Evolutionary conservation across 2,797 vertebrate genomes (phyloP).

Genomic region (Takifugu ocellatus): DNA sequence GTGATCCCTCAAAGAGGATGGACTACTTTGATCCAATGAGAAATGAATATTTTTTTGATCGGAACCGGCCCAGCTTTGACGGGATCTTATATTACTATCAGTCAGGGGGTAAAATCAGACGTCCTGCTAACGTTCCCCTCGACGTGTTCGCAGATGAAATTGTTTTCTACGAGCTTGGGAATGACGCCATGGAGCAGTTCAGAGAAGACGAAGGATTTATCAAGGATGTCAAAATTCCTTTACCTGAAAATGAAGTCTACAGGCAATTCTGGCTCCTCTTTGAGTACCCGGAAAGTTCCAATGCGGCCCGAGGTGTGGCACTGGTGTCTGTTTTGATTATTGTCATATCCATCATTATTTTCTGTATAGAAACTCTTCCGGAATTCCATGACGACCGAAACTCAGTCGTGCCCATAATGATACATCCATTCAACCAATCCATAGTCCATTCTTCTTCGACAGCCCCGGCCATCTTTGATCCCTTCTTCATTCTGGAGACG

Average conservation of each 20-base stretch:
- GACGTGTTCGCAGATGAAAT: constrained; percentile 96
- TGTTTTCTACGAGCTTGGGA: constrained; percentile 89
- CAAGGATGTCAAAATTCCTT: constrained; percentile 87
- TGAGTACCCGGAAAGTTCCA: constrained; percentile 95
- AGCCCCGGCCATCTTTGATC: constrained; percentile 81
- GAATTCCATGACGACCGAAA: constrained; percentile 92
- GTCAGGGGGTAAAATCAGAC: constrained; percentile 91
- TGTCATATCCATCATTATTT: constrained; percentile 94
- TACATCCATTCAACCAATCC: constrained; percentile 64
- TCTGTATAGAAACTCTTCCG: constrained; percentile 95
- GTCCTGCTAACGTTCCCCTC: constrained; percentile 91
- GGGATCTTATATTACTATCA: constrained; percentile 98
- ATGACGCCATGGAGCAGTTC: constrained; percentile 93
- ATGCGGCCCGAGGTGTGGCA: constrained; percentile 89
- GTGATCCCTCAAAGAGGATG: constrained; percentile 88
- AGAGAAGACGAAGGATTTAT: constrained; percentile 96
- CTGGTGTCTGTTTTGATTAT: constrained; percentile 93
- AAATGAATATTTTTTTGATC: constrained; percentile 96
- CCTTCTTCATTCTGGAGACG: constrained; percentile 94
- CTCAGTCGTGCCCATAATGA: constrained; percentile 46
- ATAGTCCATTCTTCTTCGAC: constrained; percentile 50
- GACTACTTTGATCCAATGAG: constrained; percentile 96
- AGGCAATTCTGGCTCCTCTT: constrained; percentile 97
- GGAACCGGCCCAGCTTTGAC: constrained; percentile 95
- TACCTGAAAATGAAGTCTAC: constrained; percentile 86